phyloP scores from a whole-genome alignment of 2,888 invertebrate genomes.

The Julus scandinavius region DNA sequence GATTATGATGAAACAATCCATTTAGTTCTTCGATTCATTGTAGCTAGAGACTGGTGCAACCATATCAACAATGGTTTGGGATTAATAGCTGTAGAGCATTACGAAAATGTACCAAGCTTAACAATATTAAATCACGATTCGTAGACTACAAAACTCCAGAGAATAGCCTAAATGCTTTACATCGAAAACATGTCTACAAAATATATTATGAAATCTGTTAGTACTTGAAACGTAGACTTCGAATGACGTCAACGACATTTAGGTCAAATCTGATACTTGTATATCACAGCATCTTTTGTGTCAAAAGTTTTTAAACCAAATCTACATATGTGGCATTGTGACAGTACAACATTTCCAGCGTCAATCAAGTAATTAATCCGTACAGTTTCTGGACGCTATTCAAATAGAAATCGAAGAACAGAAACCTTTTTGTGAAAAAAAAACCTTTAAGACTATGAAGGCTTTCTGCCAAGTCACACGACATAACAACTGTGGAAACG shows the following conservation, averaged over 20 bases:
- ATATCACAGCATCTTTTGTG: neutral
- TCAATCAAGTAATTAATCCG: neutral
- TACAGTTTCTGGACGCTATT: slow-evolving; percentile 13
- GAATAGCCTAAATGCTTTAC: too few relatives aligned
- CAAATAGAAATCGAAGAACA: neutral
- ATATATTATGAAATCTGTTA: too few relatives aligned
- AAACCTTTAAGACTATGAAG: neutral
- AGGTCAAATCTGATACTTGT: neutral
- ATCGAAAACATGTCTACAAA: too few relatives aligned
- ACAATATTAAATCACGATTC: too few relatives aligned
- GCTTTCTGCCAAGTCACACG: too few relatives aligned
- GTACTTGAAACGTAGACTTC: neutral
- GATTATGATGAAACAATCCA: too few relatives aligned
- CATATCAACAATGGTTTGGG: too few relatives aligned
- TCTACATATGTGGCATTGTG: slow-evolving; percentile 18
- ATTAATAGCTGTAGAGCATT: too few relatives aligned
- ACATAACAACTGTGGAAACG: neutral
- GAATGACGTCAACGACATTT: neutral
- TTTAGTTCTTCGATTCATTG: too few relatives aligned
- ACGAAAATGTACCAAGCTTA: too few relatives aligned
- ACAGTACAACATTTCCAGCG: neutral
- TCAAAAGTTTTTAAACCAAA: neutral
- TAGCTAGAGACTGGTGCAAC: too few relatives aligned
- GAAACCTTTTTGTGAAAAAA: neutral
- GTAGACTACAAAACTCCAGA: too few relatives aligned